Percentiles rank a stretch among this genome's conserved stretches.
These are phyloP conservation scores for Aurelia sp. DNA, from an alignment of 30 jellyfish, hydroid and myxozoan species.

Conservation along the genomic window DNA sequence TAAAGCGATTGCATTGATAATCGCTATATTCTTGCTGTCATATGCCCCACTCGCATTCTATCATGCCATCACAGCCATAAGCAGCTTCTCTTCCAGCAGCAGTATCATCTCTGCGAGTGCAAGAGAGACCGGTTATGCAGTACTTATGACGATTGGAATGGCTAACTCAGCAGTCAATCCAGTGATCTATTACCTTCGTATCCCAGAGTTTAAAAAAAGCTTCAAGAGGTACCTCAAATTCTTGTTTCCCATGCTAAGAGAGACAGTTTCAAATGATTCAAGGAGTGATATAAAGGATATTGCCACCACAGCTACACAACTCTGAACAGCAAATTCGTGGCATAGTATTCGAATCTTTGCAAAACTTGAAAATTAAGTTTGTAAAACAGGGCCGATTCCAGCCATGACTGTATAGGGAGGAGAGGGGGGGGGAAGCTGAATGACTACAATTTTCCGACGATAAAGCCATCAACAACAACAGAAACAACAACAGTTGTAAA, in stretches of 20 bases:
- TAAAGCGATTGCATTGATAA: constrained; percentile 15
- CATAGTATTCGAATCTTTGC: too few relatives aligned
- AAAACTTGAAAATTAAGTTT: too few relatives aligned
- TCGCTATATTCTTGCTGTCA: constrained; percentile 13
- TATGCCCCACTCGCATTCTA: constrained; percentile 37
- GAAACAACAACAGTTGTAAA: too few relatives aligned
- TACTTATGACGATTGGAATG: constrained; percentile 52
- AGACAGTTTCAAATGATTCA: neutral
- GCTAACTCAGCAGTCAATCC: constrained; percentile 83
- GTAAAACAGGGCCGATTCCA: too few relatives aligned
- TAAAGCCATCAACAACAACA: too few relatives aligned
- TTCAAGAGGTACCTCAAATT: constrained; percentile 12
- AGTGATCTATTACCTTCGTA: constrained; percentile 66
- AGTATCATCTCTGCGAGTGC: constrained; percentile 6
- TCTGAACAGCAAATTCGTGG: too few relatives aligned
- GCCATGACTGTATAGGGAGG: too few relatives aligned
- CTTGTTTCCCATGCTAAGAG: neutral
- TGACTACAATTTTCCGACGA: too few relatives aligned
- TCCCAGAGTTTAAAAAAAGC: constrained; percentile 63
- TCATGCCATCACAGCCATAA: constrained; percentile 41
- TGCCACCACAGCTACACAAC: neutral
- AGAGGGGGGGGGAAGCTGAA: too few relatives aligned
- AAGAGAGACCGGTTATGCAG: constrained; percentile 49
- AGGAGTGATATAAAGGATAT: neutral
- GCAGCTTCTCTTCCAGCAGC: constrained; percentile 12